Conservation (phyloP, 2,797 vertebrate species). For the Spea hammondii region DNA sequence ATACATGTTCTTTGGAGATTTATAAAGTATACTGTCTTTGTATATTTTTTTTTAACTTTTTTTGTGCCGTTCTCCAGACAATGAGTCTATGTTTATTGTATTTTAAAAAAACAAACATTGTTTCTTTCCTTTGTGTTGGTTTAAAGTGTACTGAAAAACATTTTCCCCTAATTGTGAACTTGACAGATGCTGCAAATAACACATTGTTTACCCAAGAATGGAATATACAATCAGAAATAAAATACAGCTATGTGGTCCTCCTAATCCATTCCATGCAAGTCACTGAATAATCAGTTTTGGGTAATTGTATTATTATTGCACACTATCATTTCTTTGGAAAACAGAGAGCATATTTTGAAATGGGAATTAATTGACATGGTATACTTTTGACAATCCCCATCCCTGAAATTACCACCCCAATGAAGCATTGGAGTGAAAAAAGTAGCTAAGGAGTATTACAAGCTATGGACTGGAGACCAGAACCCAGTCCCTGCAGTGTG, state of each 20-base stretch:
- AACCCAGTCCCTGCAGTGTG: no score
- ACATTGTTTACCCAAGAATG: background rate
- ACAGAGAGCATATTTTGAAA: no score
- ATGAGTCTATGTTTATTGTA: conserved; percentile 3
- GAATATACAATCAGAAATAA: background rate
- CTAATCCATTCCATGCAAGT: background rate
- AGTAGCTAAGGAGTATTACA: no score
- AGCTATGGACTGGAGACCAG: no score
- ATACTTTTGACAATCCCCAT: no score
- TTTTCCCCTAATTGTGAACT: background rate
- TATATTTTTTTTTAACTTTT: background rate
- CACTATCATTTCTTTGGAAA: no score
- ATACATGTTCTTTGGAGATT: background rate
- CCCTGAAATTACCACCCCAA: no score
- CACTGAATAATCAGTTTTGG: background rate
- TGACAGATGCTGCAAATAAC: background rate
- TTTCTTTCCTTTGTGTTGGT: background rate
- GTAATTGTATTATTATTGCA: no score
- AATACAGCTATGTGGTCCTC: background rate
- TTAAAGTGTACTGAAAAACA: background rate
- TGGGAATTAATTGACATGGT: no score
- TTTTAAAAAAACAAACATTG: background rate
- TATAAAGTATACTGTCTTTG: background rate
- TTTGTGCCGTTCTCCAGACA: background rate
- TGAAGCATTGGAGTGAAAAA: no score